Percentiles rank a stretch among this genome's conserved stretches.
Evolutionary conservation across 2,113 vertebrate species (phyloP).

Genomic region (Diadophis punctatus): DNA sequence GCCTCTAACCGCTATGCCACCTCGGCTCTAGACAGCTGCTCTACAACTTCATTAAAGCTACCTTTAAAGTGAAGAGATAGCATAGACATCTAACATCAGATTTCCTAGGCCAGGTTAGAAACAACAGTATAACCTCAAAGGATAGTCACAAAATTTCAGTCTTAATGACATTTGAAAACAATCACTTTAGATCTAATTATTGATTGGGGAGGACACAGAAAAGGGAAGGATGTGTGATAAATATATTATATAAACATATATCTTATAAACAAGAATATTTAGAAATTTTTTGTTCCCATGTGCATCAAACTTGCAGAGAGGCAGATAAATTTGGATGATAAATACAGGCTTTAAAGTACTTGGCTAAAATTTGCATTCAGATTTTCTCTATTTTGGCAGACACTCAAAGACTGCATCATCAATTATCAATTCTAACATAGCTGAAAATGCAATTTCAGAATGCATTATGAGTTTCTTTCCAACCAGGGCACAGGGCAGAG

Average conservation of each 20-base stretch:
- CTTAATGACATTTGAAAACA: not conserved
- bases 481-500: not conserved
- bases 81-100: not conserved
- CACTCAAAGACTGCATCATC: constrained; percentile 49
- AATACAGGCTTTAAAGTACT: constrained; percentile 45
- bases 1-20: too few relatives aligned
- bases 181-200: not conserved
- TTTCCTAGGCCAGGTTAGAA: not conserved
- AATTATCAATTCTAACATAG: constrained; percentile 59
- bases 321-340: not conserved
- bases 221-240: not conserved
- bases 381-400: constrained; percentile 53
- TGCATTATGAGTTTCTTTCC: constrained; percentile 17
- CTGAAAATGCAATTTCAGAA: constrained; percentile 54
- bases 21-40: not conserved
- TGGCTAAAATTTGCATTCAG: constrained; percentile 60
- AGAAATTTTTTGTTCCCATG: constrained; percentile 6
- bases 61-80: not conserved
- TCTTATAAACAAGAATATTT: constrained; percentile 31
- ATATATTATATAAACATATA: not conserved
- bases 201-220: not conserved
- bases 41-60: not conserved
- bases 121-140: not conserved
- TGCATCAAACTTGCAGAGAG: not conserved
- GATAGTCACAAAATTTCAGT: not conserved